phyloP scores from a whole-genome alignment of 2,113 vertebrate species.

The Alaudala cheleensis region DNA sequence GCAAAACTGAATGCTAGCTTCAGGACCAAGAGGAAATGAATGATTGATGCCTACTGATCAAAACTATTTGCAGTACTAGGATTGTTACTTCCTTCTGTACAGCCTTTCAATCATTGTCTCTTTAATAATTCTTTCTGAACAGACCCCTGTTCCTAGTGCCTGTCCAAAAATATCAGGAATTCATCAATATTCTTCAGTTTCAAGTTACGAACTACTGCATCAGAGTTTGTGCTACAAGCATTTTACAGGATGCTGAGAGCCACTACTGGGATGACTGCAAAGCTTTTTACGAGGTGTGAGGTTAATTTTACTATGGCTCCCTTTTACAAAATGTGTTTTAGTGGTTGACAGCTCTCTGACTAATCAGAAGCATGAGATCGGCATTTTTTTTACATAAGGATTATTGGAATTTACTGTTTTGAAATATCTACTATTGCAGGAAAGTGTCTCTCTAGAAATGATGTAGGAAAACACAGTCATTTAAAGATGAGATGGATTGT shows the following conservation, averaged over 20 bases:
- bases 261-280: conserved; percentile 92
- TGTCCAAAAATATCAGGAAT: conserved; percentile 86
- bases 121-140: conserved; percentile 74
- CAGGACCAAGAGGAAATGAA: conserved; percentile 65
- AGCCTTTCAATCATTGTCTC: conserved; percentile 72
- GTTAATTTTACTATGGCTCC: conserved; percentile 64
- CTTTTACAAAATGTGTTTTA: conserved; percentile 68
- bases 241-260: conserved; percentile 94
- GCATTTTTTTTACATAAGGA: conserved; percentile 25
- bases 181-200: conserved; percentile 79
- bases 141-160: conserved; percentile 86
- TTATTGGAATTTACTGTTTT: conserved; percentile 64
- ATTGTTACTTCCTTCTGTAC: conserved; percentile 68
- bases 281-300: conserved; percentile 92
- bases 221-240: conserved; percentile 86
- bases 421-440: conserved; percentile 24
- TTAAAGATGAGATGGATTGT: not conserved
- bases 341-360: conserved; percentile 57
- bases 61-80: conserved; percentile 76
- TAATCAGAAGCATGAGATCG: conserved; percentile 68
- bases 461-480: not conserved
- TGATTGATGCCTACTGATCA: conserved; percentile 86
- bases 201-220: conserved; percentile 89
- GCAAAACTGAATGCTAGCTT: conserved; percentile 42
- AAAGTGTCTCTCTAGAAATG: conserved; percentile 21